phyloP scores from a whole-genome alignment of 2,888 invertebrate genomes.

The Lasioglossum pauxillum region DNA sequence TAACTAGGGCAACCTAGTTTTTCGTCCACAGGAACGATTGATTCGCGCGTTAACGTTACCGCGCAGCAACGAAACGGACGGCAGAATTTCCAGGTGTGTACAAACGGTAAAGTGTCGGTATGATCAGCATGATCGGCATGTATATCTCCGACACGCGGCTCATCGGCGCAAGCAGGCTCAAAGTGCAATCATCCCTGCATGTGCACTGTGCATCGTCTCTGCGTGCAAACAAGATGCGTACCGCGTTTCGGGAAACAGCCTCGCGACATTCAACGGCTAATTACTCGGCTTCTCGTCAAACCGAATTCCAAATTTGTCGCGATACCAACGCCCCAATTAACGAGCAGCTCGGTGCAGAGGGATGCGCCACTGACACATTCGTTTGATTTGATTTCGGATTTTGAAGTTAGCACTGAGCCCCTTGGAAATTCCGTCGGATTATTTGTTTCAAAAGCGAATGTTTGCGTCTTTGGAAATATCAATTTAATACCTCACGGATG shows the following conservation, averaged over 20 bases:
- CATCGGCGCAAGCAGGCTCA: constrained; percentile 15
- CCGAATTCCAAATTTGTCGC: constrained; percentile 56
- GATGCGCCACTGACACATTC: constrained; percentile 8
- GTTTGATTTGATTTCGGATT: constrained; percentile 33
- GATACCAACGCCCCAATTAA: constrained; percentile 53
- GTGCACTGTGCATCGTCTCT: neutral
- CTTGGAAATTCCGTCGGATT: neutral
- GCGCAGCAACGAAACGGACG: neutral
- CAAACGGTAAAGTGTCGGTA: neutral
- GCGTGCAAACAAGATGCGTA: constrained; percentile 46
- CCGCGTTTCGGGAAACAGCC: constrained; percentile 45
- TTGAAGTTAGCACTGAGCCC: neutral
- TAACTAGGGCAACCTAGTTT: neutral
- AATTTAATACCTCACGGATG: neutral
- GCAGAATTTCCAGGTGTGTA: neutral
- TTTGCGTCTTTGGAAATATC: neutral
- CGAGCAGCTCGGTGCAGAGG: neutral
- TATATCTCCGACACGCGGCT: constrained; percentile 10
- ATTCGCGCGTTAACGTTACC: neutral
- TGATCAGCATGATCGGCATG: neutral
- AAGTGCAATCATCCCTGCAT: constrained; percentile 26
- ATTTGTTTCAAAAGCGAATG: neutral
- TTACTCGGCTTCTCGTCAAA: constrained; percentile 58
- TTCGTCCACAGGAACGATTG: neutral
- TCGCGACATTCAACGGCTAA: constrained; percentile 56